Evolutionary conservation across 2,113 vertebrate genomes (phyloP).

Genomic region (Sakesphorus luctuosus): DNA sequence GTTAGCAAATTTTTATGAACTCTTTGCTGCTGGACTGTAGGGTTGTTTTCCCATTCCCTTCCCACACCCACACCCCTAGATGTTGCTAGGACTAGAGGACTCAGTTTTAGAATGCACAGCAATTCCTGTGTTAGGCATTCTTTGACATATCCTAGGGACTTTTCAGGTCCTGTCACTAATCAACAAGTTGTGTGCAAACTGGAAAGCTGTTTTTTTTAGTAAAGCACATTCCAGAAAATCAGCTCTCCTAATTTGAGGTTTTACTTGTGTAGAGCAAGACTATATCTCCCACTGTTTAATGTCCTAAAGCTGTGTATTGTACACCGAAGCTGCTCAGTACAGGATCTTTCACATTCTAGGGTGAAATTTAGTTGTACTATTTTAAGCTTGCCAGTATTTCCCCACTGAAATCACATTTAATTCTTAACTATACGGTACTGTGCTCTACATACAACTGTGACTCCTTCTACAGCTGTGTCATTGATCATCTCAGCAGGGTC

Average conservation of each 20-base stretch:
- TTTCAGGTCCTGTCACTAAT: background rate
- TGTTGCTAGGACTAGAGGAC: background rate
- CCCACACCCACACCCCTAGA: background rate
- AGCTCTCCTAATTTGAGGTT: background rate
- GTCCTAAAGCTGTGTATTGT: background rate
- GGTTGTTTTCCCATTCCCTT: background rate
- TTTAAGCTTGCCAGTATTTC: background rate
- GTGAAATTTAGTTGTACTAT: background rate
- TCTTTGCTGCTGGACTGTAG: background rate
- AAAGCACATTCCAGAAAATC: background rate
- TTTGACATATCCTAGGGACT: background rate
- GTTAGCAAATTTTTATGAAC: background rate
- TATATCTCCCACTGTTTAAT: background rate
- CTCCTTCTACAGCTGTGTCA: background rate
- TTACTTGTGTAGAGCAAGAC: background rate
- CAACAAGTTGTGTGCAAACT: background rate
- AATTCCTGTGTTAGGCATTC: background rate
- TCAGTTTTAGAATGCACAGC: background rate
- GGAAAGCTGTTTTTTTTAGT: background rate
- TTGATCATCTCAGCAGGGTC: conserved; percentile 2
- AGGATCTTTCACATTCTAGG: background rate
- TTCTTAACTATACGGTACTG: background rate
- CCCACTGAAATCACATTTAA: background rate
- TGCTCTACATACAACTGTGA: background rate
- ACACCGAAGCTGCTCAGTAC: background rate